Conservation (phyloP, 2,113 vertebrate genomes). For the Esox niger region DNA sequence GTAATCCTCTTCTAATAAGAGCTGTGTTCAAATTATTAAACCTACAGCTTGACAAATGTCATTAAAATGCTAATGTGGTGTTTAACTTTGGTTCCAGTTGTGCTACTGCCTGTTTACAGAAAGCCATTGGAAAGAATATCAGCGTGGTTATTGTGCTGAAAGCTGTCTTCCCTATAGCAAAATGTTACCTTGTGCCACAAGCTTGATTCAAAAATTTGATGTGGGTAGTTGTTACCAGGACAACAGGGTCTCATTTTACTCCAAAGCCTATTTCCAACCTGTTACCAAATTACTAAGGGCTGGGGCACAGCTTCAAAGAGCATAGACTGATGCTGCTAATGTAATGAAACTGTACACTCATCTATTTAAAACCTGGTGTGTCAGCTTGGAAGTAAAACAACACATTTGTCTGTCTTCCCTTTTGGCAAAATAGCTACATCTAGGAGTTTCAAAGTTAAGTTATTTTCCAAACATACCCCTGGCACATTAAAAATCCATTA, state of each 20-base stretch:
- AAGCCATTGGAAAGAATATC: not conserved
- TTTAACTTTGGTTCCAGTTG: not conserved
- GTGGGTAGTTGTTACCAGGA: constrained; percentile 78
- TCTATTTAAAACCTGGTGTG: constrained; percentile 75
- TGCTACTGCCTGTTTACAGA: constrained; percentile 14
- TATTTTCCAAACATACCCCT: constrained; percentile 58
- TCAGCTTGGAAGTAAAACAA: constrained; percentile 79
- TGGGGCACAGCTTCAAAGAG: constrained; percentile 81
- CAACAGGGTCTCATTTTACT: constrained; percentile 89
- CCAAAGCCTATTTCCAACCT: constrained; percentile 89
- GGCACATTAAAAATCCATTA: constrained; percentile 45
- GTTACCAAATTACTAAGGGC: constrained; percentile 88
- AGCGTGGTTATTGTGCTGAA: not conserved
- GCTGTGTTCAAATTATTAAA: not conserved
- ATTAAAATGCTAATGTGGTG: constrained; percentile 11
- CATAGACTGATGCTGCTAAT: constrained; percentile 77
- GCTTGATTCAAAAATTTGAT: constrained; percentile 74
- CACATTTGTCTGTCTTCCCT: constrained; percentile 57
- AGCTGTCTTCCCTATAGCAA: constrained; percentile 42
- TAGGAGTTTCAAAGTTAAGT: constrained; percentile 74
- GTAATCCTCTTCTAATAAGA: constrained; percentile 1
- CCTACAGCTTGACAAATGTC: not conserved
- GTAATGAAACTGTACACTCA: constrained; percentile 84
- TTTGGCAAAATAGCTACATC: constrained; percentile 65
- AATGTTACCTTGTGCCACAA: constrained; percentile 70